Evolutionary conservation across 2,113 vertebrate species (phyloP).

Genomic region (Elachura formosa): DNA sequence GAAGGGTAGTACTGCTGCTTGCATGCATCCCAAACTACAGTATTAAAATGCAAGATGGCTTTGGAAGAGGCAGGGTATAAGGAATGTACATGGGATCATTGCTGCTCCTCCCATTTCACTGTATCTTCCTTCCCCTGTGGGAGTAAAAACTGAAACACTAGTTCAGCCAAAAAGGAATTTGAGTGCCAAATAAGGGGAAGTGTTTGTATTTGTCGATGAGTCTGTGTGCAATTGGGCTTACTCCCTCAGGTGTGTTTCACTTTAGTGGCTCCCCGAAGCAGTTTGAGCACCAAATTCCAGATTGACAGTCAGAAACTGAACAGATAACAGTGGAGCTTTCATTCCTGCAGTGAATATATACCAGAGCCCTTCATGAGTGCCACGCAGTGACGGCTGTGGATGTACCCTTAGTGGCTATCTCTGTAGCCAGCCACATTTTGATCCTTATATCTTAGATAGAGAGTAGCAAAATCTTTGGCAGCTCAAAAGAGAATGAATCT

Average conservation of each 20-base stretch:
- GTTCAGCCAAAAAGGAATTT: background rate
- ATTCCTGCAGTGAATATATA: background rate
- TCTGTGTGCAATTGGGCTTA: background rate
- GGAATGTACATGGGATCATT: background rate
- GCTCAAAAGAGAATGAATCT: background rate
- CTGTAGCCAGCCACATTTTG: background rate
- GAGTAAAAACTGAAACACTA: background rate
- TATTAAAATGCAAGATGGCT: background rate
- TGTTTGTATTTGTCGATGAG: background rate
- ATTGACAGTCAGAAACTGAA: background rate
- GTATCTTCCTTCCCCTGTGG: rapidly evolving
- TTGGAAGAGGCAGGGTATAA: background rate
- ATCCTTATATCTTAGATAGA: background rate
- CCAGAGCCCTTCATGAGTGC: background rate
- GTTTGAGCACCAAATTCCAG: background rate
- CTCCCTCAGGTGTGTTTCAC: background rate
- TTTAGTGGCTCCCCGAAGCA: background rate
- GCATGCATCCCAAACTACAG: background rate
- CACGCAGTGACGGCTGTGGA: background rate
- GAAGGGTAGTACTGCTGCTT: background rate
- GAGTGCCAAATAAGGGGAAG: background rate
- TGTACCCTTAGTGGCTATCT: background rate
- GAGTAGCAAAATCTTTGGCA: background rate
- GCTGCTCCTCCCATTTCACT: background rate
- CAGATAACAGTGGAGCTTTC: background rate